These are phyloP conservation scores for Megamerina dolium DNA, from an alignment of 2,888 invertebrate genomes.

Conservation along the genomic window DNA sequence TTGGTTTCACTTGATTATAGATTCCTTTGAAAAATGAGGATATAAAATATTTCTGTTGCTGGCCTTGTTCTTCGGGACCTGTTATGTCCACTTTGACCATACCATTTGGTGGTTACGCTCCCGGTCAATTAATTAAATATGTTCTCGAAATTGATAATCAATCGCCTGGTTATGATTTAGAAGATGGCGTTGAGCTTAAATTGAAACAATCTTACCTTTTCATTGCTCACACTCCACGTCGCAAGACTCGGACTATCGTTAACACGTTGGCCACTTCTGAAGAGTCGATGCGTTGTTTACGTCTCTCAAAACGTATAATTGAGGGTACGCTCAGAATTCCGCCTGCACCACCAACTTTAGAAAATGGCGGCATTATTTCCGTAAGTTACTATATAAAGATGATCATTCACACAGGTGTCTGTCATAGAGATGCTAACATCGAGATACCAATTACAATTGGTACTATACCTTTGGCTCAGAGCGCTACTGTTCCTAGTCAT, in stretches of 20 bases:
- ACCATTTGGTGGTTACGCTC: constrained; percentile 64
- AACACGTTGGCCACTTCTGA: constrained; percentile 15
- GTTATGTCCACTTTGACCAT: constrained; percentile 36
- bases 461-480: constrained; percentile 30
- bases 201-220: constrained; percentile 25
- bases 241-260: constrained; percentile 12
- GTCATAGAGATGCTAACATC: constrained; percentile 22
- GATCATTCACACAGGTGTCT: constrained; percentile 19
- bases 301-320: constrained; percentile 24
- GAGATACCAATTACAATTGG: constrained; percentile 29
- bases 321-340: constrained; percentile 26
- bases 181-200: constrained; percentile 22
- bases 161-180: constrained; percentile 50
- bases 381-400: constrained; percentile 23
- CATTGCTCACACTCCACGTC: constrained; percentile 23
- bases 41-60: constrained; percentile 27
- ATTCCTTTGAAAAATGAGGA: constrained; percentile 17
- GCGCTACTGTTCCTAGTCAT: constrained; percentile 22
- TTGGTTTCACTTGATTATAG: constrained; percentile 6
- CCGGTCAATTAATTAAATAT: constrained; percentile 64
- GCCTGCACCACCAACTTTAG: constrained; percentile 28
- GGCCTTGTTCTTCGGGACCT: constrained; percentile 30
- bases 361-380: constrained; percentile 21
- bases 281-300: constrained; percentile 11
- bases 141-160: constrained; percentile 64